These are phyloP conservation scores for Corythornis cristatus DNA, from an alignment of 2,113 vertebrate genomes.

Conservation along the genomic window DNA sequence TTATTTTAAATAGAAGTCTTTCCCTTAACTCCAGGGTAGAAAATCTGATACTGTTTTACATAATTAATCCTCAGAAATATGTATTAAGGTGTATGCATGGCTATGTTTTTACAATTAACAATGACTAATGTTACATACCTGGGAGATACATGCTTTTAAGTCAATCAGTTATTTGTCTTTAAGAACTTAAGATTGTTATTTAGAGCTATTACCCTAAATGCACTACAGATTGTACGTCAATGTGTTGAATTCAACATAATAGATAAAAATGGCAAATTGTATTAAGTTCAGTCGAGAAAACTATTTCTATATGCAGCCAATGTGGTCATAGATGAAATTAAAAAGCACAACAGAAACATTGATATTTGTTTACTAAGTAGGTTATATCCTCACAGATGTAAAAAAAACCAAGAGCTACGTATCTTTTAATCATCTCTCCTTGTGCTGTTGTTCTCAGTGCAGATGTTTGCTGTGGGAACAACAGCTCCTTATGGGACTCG, in stretches of 20 bases:
- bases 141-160: neutral
- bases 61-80: conserved; percentile 20
- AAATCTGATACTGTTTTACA: conserved; percentile 31
- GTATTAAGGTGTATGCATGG: neutral
- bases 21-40: conserved; percentile 12
- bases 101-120: neutral
- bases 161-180: neutral
- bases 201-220: neutral
- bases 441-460: conserved; percentile 18
- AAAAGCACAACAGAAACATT: neutral
- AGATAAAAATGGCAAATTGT: neutral
- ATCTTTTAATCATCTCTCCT: conserved; percentile 23
- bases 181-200: neutral
- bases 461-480: conserved; percentile 54
- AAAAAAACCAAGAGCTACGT: neutral
- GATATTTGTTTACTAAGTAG: neutral
- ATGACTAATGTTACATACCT: neutral
- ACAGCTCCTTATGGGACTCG: neutral
- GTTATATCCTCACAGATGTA: neutral
- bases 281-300: neutral
- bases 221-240: neutral
- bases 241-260: neutral
- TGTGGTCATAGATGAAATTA: neutral
- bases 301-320: neutral
- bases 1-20: conserved; percentile 24